Percentiles rank a stretch among this genome's conserved stretches.
phyloP scores from a whole-genome alignment of 2,888 invertebrate genomes.

The Polymixis flavicincta region DNA sequence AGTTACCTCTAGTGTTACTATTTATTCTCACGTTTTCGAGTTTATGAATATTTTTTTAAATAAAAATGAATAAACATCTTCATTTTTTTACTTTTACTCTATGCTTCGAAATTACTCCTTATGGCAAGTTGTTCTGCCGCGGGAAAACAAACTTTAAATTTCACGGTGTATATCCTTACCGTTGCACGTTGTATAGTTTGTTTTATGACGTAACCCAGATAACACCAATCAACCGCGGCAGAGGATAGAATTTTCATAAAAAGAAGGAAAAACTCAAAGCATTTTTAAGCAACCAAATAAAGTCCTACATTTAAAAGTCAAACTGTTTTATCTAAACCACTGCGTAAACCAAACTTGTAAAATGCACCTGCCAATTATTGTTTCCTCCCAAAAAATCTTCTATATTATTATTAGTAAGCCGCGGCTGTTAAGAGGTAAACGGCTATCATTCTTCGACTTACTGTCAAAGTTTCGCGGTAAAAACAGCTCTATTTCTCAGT shows the following conservation, averaged over 20 bases:
- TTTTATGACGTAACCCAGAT: no score
- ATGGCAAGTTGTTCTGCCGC: no score
- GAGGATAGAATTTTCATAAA: neutral
- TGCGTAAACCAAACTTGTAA: neutral
- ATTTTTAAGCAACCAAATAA: neutral
- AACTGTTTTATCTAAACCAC: neutral
- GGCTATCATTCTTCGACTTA: constrained; percentile 7
- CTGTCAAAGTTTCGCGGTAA: constrained; percentile 29
- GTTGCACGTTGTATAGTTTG: no score
- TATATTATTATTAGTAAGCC: neutral
- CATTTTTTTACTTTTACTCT: no score
- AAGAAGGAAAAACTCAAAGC: neutral
- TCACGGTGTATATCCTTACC: no score
- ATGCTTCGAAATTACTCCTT: no score
- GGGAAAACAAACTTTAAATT: no score
- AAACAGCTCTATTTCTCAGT: constrained; percentile 15
- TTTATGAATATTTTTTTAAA: no score
- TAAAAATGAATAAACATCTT: no score
- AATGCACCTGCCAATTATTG: neutral
- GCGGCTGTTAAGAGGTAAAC: neutral
- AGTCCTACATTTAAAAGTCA: neutral
- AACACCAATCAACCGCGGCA: neutral
- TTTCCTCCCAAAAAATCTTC: neutral
- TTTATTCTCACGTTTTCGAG: no score
- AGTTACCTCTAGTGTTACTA: no score